phyloP scores from a whole-genome alignment of 1,140 invertebrate species.

The Trypoxylus dichotomus region DNA sequence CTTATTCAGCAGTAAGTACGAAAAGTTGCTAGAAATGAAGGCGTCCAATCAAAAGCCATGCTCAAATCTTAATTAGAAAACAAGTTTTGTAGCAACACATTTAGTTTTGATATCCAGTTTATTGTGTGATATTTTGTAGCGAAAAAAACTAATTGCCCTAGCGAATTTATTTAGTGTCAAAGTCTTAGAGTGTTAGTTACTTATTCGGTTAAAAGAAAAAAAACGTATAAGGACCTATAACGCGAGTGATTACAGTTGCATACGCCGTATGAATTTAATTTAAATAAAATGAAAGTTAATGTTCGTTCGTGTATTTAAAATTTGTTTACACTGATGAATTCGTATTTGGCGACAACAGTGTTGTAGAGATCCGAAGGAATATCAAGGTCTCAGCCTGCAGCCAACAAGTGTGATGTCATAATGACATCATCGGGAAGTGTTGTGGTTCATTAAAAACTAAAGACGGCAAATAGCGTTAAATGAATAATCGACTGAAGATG shows the following conservation, averaged over 20 bases:
- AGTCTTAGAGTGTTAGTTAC: not conserved
- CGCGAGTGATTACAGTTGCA: not conserved
- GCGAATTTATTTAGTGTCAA: not conserved
- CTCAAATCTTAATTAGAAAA: not conserved
- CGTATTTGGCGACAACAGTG: not conserved
- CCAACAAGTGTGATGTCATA: slow-evolving; percentile 51
- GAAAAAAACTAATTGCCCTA: not conserved
- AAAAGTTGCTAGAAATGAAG: not conserved
- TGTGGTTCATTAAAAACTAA: slow-evolving; percentile 38
- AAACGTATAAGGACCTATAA: no score
- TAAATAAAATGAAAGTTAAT: not conserved
- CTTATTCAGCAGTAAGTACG: not conserved
- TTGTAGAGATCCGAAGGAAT: slow-evolving; percentile 1
- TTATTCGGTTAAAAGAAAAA: not conserved
- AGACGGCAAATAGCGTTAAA: not conserved
- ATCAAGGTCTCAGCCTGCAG: slow-evolving; percentile 49
- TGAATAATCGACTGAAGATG: not conserved
- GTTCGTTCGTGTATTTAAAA: slow-evolving; percentile 10
- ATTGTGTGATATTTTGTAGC: not conserved
- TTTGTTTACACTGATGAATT: slow-evolving; percentile 9
- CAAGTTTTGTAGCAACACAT: not conserved
- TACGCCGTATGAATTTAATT: not conserved
- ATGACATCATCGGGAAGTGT: slow-evolving; percentile 53
- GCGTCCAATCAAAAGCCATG: not conserved
- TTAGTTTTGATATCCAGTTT: slow-evolving; percentile 8